phyloP scores from a whole-genome alignment of 2,888 invertebrate species.

The Tiliacea citrago region DNA sequence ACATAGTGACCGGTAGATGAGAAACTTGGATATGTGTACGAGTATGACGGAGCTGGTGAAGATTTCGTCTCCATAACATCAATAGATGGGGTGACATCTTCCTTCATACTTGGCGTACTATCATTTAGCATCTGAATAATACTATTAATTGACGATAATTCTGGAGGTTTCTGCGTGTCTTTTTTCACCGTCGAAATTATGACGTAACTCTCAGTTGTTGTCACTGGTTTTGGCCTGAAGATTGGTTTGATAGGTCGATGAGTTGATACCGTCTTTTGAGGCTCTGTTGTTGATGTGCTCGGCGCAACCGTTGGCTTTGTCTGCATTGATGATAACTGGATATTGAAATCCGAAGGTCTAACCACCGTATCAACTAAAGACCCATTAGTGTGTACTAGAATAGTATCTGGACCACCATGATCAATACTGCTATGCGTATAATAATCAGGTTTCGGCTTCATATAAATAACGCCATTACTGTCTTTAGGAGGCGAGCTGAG shows the following conservation, averaged over 20 bases:
- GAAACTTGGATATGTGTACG: slow-evolving; percentile 77
- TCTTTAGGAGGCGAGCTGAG: slow-evolving; percentile 87
- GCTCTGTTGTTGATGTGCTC: slow-evolving; percentile 75
- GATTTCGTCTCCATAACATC: slow-evolving; percentile 84
- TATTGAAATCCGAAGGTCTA: slow-evolving; percentile 88
- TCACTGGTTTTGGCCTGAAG: slow-evolving; percentile 89
- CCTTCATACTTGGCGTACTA: slow-evolving; percentile 83
- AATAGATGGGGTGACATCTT: slow-evolving; percentile 80
- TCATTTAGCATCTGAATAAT: slow-evolving; percentile 92
- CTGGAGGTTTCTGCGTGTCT: slow-evolving; percentile 83
- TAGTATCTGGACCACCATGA: slow-evolving; percentile 92
- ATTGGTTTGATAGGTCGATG: slow-evolving; percentile 88
- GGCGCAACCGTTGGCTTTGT: slow-evolving; percentile 85
- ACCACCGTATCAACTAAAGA: slow-evolving; percentile 89
- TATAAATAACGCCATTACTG: slow-evolving; percentile 76
- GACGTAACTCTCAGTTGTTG: slow-evolving; percentile 89
- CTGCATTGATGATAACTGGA: slow-evolving; percentile 88
- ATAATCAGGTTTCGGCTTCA: slow-evolving; percentile 83
- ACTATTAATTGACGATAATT: slow-evolving; percentile 88
- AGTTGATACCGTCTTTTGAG: slow-evolving; percentile 82
- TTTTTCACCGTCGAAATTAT: slow-evolving; percentile 90
- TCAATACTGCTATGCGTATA: slow-evolving; percentile 90
- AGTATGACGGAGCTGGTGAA: slow-evolving; percentile 78
- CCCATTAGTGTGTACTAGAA: slow-evolving; percentile 91
- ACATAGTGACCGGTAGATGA: slow-evolving; percentile 85